phyloP scores from a whole-genome alignment of 2,797 vertebrate genomes.

The Enteromius anoplus region DNA sequence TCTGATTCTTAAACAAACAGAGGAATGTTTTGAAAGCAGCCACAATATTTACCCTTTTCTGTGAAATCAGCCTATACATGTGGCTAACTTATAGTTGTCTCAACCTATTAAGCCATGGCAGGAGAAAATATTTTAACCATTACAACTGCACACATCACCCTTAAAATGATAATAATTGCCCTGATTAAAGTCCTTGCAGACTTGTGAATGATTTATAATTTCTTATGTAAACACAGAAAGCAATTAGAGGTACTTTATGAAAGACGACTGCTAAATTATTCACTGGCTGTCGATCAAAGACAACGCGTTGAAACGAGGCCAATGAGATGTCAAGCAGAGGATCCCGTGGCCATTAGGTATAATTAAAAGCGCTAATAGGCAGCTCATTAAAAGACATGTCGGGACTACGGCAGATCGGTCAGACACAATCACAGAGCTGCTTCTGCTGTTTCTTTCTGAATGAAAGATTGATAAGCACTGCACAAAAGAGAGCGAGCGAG shows the following conservation, averaged over 20 bases:
- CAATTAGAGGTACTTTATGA: constrained; percentile 73
- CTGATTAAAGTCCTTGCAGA: constrained; percentile 12
- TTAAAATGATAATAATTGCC: constrained; percentile 5
- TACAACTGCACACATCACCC: background rate
- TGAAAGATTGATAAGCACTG: constrained; percentile 25
- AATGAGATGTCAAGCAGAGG: constrained; percentile 59
- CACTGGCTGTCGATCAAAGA: constrained; percentile 65
- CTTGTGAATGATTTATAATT: constrained; percentile 74
- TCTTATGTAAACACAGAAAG: constrained; percentile 74
- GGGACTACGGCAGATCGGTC: constrained; percentile 13
- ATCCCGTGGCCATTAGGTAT: constrained; percentile 58
- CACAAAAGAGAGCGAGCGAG: background rate
- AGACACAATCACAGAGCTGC: constrained; percentile 4
- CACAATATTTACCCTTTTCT: background rate
- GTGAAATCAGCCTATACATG: background rate
- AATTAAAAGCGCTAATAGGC: constrained; percentile 63
- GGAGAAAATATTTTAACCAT: background rate
- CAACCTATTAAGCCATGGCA: background rate
- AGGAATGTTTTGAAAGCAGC: constrained; percentile 4
- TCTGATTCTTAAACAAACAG: background rate
- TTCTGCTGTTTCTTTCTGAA: constrained; percentile 32
- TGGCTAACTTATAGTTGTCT: background rate
- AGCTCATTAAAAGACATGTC: constrained; percentile 52
- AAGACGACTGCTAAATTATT: constrained; percentile 74
- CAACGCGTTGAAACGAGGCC: constrained; percentile 59